Percentiles rank a stretch among this genome's conserved stretches.
Conservation (phyloP, 2,888 invertebrate genomes). For the Orchestes rusci region DNA sequence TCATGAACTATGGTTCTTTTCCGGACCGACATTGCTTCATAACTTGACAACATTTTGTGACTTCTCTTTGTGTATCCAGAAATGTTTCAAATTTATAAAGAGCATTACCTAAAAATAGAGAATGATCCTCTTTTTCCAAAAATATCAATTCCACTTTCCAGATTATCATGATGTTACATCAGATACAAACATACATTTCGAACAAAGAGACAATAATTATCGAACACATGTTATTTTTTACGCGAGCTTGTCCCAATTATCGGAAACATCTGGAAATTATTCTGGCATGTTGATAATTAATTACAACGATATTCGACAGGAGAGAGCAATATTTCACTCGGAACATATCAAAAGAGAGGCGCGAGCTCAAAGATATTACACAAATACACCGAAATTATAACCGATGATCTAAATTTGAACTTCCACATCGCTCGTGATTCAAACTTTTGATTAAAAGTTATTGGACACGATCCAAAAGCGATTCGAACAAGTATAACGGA, state of each 20-base stretch:
- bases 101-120: too few relatives aligned
- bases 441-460: slow-evolving; percentile 13
- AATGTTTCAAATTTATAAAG: too few relatives aligned
- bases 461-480: slow-evolving; percentile 4
- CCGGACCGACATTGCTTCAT: too few relatives aligned
- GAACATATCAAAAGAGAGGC: slow-evolving; percentile 5
- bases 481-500: too few relatives aligned
- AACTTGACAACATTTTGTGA: too few relatives aligned
- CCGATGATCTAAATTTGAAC: slow-evolving; percentile 10
- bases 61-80: too few relatives aligned
- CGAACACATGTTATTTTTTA: slow-evolving; percentile 2
- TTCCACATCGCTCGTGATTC: slow-evolving; percentile 8
- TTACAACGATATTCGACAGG: slow-evolving; percentile 4
- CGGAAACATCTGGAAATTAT: slow-evolving; percentile 8
- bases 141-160: neutral
- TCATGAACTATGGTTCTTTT: too few relatives aligned
- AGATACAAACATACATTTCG: neutral
- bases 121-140: too few relatives aligned
- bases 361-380: slow-evolving; percentile 3
- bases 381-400: slow-evolving; percentile 9
- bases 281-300: slow-evolving; percentile 8
- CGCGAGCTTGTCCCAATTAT: slow-evolving; percentile 2
- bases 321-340: slow-evolving; percentile 4
- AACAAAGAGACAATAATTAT: slow-evolving; percentile 3
- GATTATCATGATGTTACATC: slow-evolving; percentile 1